phyloP scores from a whole-genome alignment of 2,113 vertebrate species.

The Leptodactylus fuscus region DNA sequence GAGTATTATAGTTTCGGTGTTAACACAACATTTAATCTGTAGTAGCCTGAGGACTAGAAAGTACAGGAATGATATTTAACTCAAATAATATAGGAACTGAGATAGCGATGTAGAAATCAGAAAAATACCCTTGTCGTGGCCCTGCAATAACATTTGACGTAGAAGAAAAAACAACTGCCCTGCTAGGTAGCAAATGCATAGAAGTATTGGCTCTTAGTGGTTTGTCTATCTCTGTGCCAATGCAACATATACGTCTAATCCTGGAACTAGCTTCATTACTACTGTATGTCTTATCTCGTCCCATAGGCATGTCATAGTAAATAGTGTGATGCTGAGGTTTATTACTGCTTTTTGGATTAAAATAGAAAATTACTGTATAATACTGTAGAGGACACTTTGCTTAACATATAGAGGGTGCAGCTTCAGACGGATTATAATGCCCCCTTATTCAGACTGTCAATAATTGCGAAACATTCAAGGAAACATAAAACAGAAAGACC shows the following conservation, averaged over 20 bases:
- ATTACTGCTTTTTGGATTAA: neutral
- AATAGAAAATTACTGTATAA: neutral
- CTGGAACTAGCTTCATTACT: neutral
- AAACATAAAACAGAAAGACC: conserved; percentile 92
- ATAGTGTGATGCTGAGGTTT: neutral
- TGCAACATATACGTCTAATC: neutral
- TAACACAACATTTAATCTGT: neutral
- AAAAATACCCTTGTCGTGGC: neutral
- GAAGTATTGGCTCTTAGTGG: neutral
- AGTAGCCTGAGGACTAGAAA: neutral
- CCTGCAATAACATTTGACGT: too few species aligned
- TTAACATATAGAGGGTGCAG: neutral
- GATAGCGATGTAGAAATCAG: neutral
- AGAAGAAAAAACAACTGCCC: too few species aligned
- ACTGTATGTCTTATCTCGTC: neutral
- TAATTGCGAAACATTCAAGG: conserved; percentile 83
- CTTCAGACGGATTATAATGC: conserved; percentile 60
- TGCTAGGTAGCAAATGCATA: neutral
- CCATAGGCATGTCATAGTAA: neutral
- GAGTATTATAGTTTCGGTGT: neutral
- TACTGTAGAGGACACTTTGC: neutral
- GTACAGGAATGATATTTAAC: neutral
- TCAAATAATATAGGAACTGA: neutral
- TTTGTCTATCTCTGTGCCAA: neutral
- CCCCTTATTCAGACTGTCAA: conserved; percentile 80